phyloP scores from a whole-genome alignment of 30 jellyfish, hydroid and myxozoan species.

The Turritopsis rubra region DNA sequence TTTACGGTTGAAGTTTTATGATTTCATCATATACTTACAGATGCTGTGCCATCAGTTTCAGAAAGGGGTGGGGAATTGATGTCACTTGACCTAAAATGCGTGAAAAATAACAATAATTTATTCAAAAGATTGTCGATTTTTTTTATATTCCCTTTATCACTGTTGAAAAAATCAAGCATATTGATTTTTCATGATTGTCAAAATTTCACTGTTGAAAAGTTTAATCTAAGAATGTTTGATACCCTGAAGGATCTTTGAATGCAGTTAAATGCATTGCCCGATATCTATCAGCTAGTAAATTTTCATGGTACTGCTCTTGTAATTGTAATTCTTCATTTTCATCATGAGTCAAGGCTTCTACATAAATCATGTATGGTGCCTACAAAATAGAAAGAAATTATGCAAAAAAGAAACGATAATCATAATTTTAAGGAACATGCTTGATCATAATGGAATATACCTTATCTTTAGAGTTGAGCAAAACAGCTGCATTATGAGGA shows the following conservation, averaged over 20 bases:
- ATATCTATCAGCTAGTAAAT: constrained; percentile 33
- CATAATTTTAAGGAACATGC: too few relatives aligned
- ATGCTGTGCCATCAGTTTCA: neutral
- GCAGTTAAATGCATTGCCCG: neutral
- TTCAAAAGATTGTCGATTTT: too few relatives aligned
- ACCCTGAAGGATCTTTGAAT: neutral
- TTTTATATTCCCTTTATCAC: too few relatives aligned
- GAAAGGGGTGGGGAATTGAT: neutral
- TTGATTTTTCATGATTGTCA: neutral
- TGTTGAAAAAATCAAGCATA: neutral
- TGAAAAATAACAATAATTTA: neutral
- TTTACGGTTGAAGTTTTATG: too few relatives aligned
- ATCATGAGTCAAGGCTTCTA: constrained; percentile 68
- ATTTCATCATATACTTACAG: neutral
- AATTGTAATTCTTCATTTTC: constrained; percentile 33
- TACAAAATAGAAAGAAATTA: constrained; percentile 1
- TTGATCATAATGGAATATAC: constrained; percentile 40
- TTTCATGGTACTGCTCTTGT: constrained; percentile 39
- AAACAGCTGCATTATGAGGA: constrained; percentile 98
- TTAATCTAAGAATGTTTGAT: neutral
- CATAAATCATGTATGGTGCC: constrained; percentile 96
- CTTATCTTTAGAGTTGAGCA: constrained; percentile 93
- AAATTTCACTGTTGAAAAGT: neutral
- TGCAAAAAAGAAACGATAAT: neutral
- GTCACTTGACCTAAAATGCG: neutral